phyloP scores from a whole-genome alignment of 2,113 vertebrate species.

The Puma concolor region DNA sequence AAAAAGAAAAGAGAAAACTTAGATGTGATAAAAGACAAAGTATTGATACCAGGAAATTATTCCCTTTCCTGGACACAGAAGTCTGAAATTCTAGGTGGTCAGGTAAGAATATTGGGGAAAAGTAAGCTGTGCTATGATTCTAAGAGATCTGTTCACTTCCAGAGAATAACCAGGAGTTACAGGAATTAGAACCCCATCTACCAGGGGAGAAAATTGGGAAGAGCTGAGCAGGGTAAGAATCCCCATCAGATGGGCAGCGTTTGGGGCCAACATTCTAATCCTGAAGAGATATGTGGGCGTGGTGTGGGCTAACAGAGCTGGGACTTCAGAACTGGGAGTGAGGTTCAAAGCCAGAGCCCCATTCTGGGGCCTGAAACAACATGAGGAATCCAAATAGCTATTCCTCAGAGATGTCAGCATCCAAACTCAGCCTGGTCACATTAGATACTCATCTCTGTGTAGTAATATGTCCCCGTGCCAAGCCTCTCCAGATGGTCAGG shows the following conservation, averaged over 20 bases:
- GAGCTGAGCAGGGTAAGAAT: not conserved
- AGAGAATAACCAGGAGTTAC: not conserved
- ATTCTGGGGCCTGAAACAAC: not conserved
- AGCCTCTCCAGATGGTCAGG: not conserved
- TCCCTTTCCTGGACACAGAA: not conserved
- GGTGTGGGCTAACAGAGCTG: not conserved
- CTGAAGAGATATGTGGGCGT: not conserved
- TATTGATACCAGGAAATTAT: not conserved
- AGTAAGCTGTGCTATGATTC: not conserved
- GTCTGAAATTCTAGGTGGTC: not conserved
- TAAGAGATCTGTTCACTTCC: not conserved
- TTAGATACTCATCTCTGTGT: not conserved
- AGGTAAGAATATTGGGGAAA: not conserved
- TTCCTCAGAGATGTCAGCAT: no score
- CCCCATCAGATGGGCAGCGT: not conserved
- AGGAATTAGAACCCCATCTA: not conserved
- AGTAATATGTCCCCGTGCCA: not conserved
- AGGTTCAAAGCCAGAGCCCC: not conserved
- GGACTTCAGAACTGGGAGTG: not conserved
- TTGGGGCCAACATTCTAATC: not conserved
- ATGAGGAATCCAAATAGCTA: not conserved
- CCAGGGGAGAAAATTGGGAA: not conserved
- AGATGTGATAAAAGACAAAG: not conserved
- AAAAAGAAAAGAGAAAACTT: not conserved
- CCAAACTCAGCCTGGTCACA: not conserved